Conservation (phyloP, 2,113 vertebrate species). For the Egretta garzetta region DNA sequence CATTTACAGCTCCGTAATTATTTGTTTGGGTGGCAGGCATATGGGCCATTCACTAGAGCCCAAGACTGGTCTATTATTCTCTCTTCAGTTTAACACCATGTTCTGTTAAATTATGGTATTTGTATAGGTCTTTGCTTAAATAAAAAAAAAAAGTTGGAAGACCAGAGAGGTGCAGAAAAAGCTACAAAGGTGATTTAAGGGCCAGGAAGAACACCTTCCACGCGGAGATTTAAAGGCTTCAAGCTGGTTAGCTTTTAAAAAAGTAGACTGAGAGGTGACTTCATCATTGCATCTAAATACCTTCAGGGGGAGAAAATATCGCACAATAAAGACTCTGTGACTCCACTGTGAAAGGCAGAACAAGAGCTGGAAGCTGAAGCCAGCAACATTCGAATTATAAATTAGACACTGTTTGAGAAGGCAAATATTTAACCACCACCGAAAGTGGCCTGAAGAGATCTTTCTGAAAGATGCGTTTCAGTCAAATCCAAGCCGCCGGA, state of each 20-base stretch:
- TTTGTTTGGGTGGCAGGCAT: conserved; percentile 5
- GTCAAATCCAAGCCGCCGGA: background rate
- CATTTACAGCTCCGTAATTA: background rate
- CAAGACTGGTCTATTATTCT: background rate
- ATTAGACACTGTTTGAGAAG: background rate
- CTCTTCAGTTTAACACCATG: background rate
- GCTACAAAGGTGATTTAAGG: conserved; percentile 21
- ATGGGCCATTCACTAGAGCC: background rate
- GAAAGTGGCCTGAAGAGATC: conserved; percentile 15
- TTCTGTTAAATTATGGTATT: background rate
- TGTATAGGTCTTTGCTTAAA: background rate
- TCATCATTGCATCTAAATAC: background rate
- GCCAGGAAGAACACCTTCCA: background rate
- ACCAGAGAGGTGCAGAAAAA: background rate
- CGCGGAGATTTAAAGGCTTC: conserved; percentile 18
- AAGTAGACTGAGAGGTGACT: conserved; percentile 12
- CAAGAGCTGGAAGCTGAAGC: conserved; percentile 18
- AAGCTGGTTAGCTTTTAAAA: conserved; percentile 17
- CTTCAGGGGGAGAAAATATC: background rate
- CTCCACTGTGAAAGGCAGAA: background rate
- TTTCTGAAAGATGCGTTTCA: background rate
- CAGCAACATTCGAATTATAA: conserved; percentile 6
- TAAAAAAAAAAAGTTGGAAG: background rate
- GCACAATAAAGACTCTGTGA: background rate
- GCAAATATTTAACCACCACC: background rate